These are phyloP conservation scores for Trichogramma evanescens DNA, from an alignment of 2,888 invertebrate species.

Conservation along the genomic window DNA sequence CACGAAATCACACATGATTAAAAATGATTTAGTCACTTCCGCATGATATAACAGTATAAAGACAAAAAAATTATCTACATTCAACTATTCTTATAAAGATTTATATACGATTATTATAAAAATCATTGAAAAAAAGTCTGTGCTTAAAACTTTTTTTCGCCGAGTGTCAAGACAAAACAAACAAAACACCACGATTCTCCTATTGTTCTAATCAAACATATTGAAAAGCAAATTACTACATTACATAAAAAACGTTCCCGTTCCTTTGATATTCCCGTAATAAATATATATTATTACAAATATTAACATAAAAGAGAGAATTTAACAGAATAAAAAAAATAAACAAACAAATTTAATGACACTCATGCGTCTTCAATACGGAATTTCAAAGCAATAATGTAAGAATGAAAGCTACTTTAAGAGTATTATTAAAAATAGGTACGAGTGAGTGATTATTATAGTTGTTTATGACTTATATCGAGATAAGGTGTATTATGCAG, in stretches of 20 bases:
- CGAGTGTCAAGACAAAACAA: not conserved
- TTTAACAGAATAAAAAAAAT: not conserved
- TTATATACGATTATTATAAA: constrained; percentile 17
- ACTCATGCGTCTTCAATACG: constrained; percentile 37
- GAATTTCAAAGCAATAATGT: constrained; percentile 46
- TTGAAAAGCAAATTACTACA: not conserved
- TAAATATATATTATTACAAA: constrained; percentile 10
- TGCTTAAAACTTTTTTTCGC: constrained; percentile 10
- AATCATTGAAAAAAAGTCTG: not conserved
- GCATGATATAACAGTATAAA: not conserved
- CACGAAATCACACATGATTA: not conserved
- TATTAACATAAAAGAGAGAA: constrained; percentile 4
- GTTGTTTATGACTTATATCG: too few relatives aligned
- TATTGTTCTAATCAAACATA: not conserved
- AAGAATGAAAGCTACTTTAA: constrained; percentile 37
- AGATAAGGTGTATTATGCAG: too few relatives aligned
- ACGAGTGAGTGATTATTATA: constrained; percentile 5
- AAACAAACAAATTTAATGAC: constrained; percentile 7
- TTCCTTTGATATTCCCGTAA: constrained; percentile 18
- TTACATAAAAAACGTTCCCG: constrained; percentile 4
- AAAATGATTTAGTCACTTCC: constrained; percentile 13
- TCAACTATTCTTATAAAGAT: constrained; percentile 19
- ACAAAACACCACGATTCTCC: constrained; percentile 7
- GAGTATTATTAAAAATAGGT: constrained; percentile 14
- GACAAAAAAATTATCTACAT: not conserved